These are phyloP conservation scores for Acronicta psi DNA, from an alignment of 2,888 invertebrate genomes.

Conservation along the genomic window DNA sequence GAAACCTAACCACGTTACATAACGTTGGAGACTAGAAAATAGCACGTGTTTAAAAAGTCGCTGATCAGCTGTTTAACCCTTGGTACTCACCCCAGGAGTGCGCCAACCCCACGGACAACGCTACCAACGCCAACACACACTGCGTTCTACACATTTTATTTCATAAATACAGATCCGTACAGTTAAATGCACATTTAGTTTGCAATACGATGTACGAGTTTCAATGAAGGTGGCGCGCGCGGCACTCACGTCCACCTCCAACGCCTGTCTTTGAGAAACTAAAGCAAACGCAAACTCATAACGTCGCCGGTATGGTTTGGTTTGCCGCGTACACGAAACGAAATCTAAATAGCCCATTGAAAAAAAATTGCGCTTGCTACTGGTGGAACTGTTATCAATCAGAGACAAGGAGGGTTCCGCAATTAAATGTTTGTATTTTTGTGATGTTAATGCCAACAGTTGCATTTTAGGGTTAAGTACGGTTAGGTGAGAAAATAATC, in stretches of 20 bases:
- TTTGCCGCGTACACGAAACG: conserved; percentile 65
- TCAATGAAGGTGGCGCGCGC: conserved; percentile 74
- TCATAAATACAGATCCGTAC: conserved; percentile 73
- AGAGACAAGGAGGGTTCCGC: conserved; percentile 45
- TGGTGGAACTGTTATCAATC: conserved; percentile 64
- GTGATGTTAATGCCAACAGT: not conserved
- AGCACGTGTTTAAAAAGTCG: conserved; percentile 76
- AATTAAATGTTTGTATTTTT: conserved; percentile 4
- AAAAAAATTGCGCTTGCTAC: conserved; percentile 73
- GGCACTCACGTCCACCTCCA: conserved; percentile 72
- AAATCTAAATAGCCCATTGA: conserved; percentile 79
- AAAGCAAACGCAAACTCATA: conserved; percentile 45
- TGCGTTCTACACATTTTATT: conserved; percentile 81
- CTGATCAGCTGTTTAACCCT: conserved; percentile 79
- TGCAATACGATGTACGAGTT: conserved; percentile 73
- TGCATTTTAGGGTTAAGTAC: not conserved
- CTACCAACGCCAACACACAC: conserved; percentile 73
- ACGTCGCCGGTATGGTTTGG: conserved; percentile 38
- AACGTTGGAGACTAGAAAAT: conserved; percentile 66
- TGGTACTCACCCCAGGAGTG: conserved; percentile 83
- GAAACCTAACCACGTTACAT: conserved; percentile 68
- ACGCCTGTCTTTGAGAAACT: conserved; percentile 56
- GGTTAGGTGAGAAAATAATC: not conserved
- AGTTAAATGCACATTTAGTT: conserved; percentile 79
- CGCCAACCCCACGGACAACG: conserved; percentile 70